A percentile compares a stretch with the other conserved stretches of the same genome.
These are phyloP conservation scores for Scelioninae gen. 1 DNA, from an alignment of 2,888 invertebrate species.

Conservation along the genomic window DNA sequence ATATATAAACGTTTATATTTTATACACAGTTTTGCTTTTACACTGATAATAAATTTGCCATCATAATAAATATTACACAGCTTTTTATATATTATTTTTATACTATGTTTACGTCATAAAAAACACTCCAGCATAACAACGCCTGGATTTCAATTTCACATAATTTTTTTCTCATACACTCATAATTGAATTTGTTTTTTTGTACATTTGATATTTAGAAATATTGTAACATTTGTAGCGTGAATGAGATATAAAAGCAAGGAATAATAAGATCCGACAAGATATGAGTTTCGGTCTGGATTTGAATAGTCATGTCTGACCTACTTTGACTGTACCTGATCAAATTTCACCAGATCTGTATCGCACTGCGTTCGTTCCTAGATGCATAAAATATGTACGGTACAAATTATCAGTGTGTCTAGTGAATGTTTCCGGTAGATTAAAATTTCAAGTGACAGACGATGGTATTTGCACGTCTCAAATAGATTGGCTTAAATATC, in stretches of 20 bases:
- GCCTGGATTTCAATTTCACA: neutral
- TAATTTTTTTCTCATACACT: neutral
- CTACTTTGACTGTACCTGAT: conserved; percentile 51
- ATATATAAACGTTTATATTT: neutral
- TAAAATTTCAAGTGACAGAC: conserved; percentile 15
- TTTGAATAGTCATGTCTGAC: conserved; percentile 64
- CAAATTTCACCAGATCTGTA: conserved; percentile 55
- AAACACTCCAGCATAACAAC: neutral
- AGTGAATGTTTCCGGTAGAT: conserved; percentile 7
- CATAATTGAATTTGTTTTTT: neutral
- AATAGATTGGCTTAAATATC: too few species aligned
- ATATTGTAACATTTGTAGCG: conserved; percentile 35
- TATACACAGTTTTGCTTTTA: neutral
- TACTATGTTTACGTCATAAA: neutral
- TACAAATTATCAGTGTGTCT: conserved; percentile 48
- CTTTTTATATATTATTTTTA: neutral
- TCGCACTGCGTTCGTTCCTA: conserved; percentile 14
- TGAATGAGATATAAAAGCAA: conserved; percentile 49
- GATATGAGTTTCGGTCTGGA: conserved; percentile 49
- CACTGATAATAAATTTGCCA: neutral
- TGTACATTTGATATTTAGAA: conserved; percentile 20
- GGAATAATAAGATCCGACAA: conserved; percentile 50
- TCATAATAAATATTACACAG: neutral
- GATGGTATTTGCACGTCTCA: neutral
- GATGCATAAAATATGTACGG: conserved; percentile 41